Percentiles rank a stretch among this genome's conserved stretches.
phyloP scores from a whole-genome alignment of 2,888 invertebrate species.

The Andrena praecox region DNA sequence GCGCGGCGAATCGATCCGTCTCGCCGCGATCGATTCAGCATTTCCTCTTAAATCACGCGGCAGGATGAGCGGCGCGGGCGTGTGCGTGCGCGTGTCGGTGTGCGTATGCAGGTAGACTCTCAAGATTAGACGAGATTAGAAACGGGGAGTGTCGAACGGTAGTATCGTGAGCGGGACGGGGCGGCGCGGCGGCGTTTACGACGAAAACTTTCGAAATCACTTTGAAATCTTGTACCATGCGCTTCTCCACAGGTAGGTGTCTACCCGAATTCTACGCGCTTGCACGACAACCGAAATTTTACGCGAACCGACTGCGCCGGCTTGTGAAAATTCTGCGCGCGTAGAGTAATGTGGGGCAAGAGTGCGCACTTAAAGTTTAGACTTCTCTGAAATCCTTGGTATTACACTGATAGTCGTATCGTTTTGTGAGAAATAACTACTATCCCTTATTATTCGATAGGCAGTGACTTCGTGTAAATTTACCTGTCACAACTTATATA shows the following conservation, averaged over 20 bases:
- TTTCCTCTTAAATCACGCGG: constrained; percentile 59
- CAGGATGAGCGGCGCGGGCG: constrained; percentile 39
- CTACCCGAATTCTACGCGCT: not conserved
- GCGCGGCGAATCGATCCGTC: constrained; percentile 60
- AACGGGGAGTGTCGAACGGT: constrained; percentile 74
- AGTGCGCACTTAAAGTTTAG: too few species aligned
- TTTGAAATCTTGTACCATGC: constrained; percentile 17
- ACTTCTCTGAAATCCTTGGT: too few species aligned
- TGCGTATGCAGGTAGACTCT: constrained; percentile 50
- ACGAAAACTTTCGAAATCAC: constrained; percentile 58
- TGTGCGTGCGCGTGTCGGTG: constrained; percentile 32
- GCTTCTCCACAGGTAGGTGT: too few species aligned
- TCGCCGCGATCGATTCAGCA: constrained; percentile 61
- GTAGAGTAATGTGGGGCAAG: too few species aligned
- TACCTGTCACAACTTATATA: too few species aligned
- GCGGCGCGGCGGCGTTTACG: constrained; percentile 48
- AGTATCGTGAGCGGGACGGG: constrained; percentile 51
- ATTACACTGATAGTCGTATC: too few species aligned
- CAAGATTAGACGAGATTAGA: constrained; percentile 71
- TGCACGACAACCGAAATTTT: constrained; percentile 50
- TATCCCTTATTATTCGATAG: too few species aligned
- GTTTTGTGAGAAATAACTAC: too few species aligned
- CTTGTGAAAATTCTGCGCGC: not conserved
- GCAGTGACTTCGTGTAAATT: too few species aligned
- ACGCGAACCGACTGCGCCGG: constrained; percentile 16